Evolutionary conservation across 1,140 invertebrate species (phyloP).

Genomic region (Lordiphosa stackelbergi): DNA sequence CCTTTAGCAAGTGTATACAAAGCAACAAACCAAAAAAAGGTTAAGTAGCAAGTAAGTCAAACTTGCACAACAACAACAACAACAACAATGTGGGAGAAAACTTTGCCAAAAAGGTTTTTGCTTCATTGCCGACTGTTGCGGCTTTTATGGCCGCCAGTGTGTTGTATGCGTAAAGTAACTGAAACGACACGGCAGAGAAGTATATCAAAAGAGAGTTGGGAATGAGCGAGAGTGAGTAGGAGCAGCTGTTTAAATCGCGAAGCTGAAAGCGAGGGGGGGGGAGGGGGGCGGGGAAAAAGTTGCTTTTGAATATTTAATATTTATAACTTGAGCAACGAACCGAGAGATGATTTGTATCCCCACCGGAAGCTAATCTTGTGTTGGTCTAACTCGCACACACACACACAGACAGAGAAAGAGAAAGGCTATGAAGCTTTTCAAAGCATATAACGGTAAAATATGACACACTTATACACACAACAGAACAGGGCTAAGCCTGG

Average conservation of each 20-base stretch:
- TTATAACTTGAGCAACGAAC: conserved; percentile 73
- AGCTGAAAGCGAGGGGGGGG: conserved; percentile 53
- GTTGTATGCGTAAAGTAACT: conserved; percentile 62
- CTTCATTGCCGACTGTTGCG: conserved; percentile 32
- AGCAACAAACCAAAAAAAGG: conserved; percentile 31
- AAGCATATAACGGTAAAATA: conserved; percentile 43
- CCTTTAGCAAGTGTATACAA: no score
- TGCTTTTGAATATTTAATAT: conserved; percentile 73
- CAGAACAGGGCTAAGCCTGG: conserved; percentile 6
- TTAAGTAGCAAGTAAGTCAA: conserved; percentile 55
- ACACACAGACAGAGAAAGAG: conserved; percentile 17
- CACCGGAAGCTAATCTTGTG: conserved; percentile 71
- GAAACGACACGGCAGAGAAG: conserved; percentile 46
- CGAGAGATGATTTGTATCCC: conserved; percentile 73
- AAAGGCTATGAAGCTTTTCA: conserved; percentile 40
- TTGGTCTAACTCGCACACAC: conserved; percentile 53
- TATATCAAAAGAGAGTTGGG: conserved; percentile 17
- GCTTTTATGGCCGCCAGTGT: conserved; percentile 62
- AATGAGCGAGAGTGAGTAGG: neutral
- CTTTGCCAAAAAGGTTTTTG: conserved; percentile 17
- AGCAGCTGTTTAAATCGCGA: conserved; percentile 67
- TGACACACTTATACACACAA: conserved; percentile 26
- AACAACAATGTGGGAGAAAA: conserved; percentile 23
- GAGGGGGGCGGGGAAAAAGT: conserved; percentile 34
- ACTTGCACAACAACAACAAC: conserved; percentile 24